Evolutionary conservation across 2,113 vertebrate genomes (phyloP).

Genomic region (Indicator maculatus): DNA sequence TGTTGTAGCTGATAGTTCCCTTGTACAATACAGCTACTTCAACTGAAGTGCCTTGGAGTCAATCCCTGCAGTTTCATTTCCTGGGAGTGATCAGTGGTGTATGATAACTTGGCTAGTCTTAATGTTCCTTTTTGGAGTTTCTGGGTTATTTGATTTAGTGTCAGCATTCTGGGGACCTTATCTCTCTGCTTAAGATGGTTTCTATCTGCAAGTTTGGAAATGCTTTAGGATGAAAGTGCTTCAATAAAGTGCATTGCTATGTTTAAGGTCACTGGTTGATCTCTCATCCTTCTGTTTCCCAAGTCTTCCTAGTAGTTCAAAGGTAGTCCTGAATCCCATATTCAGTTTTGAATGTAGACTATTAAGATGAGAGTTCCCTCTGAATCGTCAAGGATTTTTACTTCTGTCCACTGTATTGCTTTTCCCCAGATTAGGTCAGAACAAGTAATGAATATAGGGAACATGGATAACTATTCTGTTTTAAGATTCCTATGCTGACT

Average conservation of each 20-base stretch:
- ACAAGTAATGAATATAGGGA: constrained; percentile 4
- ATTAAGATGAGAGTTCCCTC: neutral
- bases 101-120: neutral
- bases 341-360: neutral
- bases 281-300: neutral
- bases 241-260: neutral
- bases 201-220: constrained; percentile 4
- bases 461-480: neutral
- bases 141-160: neutral
- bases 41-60: neutral
- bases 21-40: neutral
- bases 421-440: neutral
- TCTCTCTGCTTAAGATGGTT: neutral
- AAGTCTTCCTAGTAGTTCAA: neutral
- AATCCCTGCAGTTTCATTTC: neutral
- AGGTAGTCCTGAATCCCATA: neutral
- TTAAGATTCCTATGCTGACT: neutral
- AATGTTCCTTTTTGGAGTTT: neutral
- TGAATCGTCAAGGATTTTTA: neutral
- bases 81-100: neutral
- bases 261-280: neutral
- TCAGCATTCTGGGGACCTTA: neutral
- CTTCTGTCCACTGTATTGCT: neutral
- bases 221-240: neutral
- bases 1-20: neutral